Percentiles rank a stretch among this genome's conserved stretches.
phyloP scores from a whole-genome alignment of 2,888 invertebrate genomes.

The Sisyra terminalis region DNA sequence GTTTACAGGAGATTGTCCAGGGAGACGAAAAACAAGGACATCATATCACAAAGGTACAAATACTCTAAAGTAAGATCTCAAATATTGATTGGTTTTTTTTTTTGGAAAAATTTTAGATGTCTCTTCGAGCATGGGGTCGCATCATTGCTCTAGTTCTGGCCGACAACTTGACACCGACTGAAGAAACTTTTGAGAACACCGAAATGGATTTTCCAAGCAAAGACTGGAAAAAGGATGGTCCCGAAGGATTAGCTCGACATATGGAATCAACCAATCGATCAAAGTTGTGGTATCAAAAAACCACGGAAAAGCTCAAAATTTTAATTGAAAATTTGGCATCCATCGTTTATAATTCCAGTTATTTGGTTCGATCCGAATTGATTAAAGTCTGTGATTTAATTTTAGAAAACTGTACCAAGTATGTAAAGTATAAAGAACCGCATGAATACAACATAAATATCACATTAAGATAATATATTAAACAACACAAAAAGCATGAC shows the following conservation, averaged over 20 bases:
- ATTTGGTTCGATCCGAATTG: slow-evolving; percentile 42
- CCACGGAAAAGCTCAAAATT: slow-evolving; percentile 33
- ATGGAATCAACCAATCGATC: slow-evolving; percentile 25
- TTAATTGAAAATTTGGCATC: slow-evolving; percentile 18
- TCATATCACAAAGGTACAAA: slow-evolving; percentile 35
- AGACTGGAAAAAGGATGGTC: slow-evolving; percentile 16
- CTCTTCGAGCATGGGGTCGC: slow-evolving; percentile 28
- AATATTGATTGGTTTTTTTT: not conserved
- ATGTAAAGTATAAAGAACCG: no score
- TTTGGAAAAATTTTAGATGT: slow-evolving; percentile 21
- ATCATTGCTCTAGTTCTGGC: slow-evolving; percentile 29
- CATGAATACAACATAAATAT: no score
- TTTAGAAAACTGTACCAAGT: slow-evolving; percentile 40
- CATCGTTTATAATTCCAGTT: slow-evolving; percentile 31
- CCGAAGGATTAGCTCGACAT: slow-evolving; percentile 23
- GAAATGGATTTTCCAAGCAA: slow-evolving; percentile 11
- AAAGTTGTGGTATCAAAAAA: slow-evolving; percentile 35
- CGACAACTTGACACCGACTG: slow-evolving; percentile 12
- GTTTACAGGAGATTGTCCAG: slow-evolving; percentile 38
- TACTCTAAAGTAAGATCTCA: not conserved
- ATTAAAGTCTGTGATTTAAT: slow-evolving; percentile 38
- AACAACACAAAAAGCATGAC: no score
- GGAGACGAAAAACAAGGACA: slow-evolving; percentile 42
- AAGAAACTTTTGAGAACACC: not conserved
- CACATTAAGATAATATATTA: no score